Conservation (phyloP, 2,888 invertebrate species). For the Drosophila yooni region DNA sequence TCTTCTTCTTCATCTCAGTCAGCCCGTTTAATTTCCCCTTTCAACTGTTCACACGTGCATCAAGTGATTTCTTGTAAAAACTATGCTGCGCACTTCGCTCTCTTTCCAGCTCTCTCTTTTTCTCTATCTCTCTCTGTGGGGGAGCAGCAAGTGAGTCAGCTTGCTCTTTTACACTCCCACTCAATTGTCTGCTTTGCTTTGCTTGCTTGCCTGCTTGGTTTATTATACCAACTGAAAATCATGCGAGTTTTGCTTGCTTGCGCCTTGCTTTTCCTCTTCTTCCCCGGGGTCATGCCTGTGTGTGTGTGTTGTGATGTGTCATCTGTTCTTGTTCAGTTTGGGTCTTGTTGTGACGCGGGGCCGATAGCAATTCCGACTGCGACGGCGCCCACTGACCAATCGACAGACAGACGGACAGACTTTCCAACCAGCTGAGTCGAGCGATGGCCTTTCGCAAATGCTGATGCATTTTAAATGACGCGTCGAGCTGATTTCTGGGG, state of each 20-base stretch:
- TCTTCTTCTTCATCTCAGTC: background rate
- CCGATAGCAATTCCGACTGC: constrained; percentile 3
- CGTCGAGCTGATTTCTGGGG: constrained; percentile 48
- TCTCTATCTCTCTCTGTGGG: background rate
- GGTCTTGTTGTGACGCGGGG: constrained; percentile 39
- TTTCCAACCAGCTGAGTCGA: constrained; percentile 45
- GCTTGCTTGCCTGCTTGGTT: constrained; percentile 31
- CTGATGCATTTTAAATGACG: constrained; percentile 30
- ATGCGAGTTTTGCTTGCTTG: constrained; percentile 65
- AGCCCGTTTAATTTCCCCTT: constrained; percentile 32
- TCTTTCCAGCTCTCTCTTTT: constrained; percentile 22
- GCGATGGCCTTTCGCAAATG: constrained; percentile 13
- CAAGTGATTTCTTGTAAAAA: constrained; percentile 43
- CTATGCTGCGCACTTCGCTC: constrained; percentile 57
- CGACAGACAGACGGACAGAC: background rate
- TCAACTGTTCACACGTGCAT: constrained; percentile 42
- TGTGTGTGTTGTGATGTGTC: constrained; percentile 50
- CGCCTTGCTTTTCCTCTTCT: constrained; percentile 28
- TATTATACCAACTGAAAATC: constrained; percentile 82
- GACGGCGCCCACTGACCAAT: constrained; percentile 33
- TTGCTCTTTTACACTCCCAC: constrained; percentile 45
- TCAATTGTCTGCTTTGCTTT: constrained; percentile 22
- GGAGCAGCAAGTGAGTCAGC: constrained; percentile 32
- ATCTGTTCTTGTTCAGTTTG: constrained; percentile 54
- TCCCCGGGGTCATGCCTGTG: constrained; percentile 54